phyloP scores from a whole-genome alignment of 1,140 invertebrate genomes.

The Rhysida immarginata region DNA sequence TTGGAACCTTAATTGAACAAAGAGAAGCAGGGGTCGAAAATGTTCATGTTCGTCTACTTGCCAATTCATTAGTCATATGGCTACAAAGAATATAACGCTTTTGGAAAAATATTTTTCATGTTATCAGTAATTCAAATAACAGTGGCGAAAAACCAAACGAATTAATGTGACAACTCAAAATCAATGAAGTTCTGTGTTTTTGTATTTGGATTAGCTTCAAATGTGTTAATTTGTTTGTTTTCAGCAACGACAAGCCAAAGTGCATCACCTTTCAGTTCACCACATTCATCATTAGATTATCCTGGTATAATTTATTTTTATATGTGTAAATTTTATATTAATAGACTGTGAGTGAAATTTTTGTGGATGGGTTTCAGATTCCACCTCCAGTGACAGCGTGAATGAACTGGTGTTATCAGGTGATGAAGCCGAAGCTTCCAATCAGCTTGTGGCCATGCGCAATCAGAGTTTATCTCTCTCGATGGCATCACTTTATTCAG shows the following conservation, averaged over 20 bases:
- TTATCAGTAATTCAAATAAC: too few species aligned
- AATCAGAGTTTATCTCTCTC: constrained; percentile 40
- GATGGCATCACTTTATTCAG: constrained; percentile 45
- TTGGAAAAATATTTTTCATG: too few species aligned
- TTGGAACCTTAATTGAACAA: too few species aligned
- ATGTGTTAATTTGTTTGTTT: too few species aligned
- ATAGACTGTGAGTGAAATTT: neutral
- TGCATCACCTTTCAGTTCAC: constrained; percentile 36
- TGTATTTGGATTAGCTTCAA: too few species aligned
- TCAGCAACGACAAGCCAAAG: constrained; percentile 37
- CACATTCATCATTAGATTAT: constrained; percentile 22
- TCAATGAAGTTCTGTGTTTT: too few species aligned
- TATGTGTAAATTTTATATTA: neutral
- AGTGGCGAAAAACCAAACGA: too few species aligned
- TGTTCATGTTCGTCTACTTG: too few species aligned
- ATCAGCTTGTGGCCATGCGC: constrained; percentile 18
- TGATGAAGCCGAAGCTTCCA: constrained; percentile 24
- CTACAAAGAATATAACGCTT: too few species aligned
- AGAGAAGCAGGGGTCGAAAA: too few species aligned
- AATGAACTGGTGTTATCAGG: constrained; percentile 38
- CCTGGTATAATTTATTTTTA: constrained; percentile 5
- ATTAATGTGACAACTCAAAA: too few species aligned
- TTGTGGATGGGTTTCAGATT: constrained; percentile 24
- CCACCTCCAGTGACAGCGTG: constrained; percentile 36
- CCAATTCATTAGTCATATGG: too few species aligned